Conservation (phyloP, 2,888 invertebrate species). For the Rapana venosa region DNA sequence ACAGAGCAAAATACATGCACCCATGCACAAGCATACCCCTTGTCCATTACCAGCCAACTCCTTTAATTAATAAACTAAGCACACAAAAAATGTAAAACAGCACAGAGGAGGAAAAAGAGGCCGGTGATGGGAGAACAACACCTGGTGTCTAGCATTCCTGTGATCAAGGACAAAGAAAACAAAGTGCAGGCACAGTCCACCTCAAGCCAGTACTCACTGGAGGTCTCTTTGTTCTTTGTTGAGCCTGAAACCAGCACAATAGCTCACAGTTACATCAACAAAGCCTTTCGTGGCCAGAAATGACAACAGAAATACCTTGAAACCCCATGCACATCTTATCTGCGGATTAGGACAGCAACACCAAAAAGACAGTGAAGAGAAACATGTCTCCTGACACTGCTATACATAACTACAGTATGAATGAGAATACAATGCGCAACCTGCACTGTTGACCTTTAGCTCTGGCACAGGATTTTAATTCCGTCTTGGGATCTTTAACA, state of each 20-base stretch:
- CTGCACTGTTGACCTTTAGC: too few species aligned
- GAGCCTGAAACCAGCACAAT: constrained; percentile 42
- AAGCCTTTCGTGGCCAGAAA: too few species aligned
- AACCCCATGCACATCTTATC: too few species aligned
- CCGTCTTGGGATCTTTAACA: too few species aligned
- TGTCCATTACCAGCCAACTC: too few species aligned
- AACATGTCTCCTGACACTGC: too few species aligned
- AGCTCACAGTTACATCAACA: neutral
- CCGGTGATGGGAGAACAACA: neutral
- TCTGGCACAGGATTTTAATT: too few species aligned
- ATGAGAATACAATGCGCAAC: too few species aligned
- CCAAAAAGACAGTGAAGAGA: too few species aligned
- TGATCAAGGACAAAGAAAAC: constrained; percentile 9
- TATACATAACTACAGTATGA: too few species aligned
- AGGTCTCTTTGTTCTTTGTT: constrained; percentile 47
- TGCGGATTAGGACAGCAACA: too few species aligned
- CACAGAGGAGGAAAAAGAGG: neutral
- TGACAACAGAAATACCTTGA: too few species aligned
- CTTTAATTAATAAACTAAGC: neutral
- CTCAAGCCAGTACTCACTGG: constrained; percentile 42
- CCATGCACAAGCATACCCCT: neutral
- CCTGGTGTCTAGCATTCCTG: neutral
- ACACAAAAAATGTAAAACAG: neutral
- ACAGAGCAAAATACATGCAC: neutral
- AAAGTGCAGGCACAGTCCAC: constrained; percentile 6